Evolutionary conservation across 1,140 invertebrate species (phyloP).

Genomic region (Colletes gigas): DNA sequence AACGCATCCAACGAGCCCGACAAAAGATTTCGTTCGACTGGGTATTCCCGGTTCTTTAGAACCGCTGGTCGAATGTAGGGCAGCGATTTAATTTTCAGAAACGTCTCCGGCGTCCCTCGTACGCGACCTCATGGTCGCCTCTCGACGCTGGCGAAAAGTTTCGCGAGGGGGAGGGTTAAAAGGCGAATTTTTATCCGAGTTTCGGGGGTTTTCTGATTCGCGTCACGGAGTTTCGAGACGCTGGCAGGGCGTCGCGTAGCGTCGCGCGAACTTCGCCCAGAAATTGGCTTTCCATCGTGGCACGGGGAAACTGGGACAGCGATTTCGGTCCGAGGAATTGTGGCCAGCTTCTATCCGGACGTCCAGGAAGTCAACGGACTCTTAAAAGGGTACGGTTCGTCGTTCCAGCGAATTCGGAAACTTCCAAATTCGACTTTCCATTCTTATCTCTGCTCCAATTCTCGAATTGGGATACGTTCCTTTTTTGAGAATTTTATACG

Average conservation of each 20-base stretch:
- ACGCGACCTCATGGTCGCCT: background rate
- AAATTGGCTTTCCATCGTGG: constrained; percentile 4
- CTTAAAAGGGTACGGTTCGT: no score
- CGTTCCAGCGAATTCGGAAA: background rate
- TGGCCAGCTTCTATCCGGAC: background rate
- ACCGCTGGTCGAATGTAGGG: constrained; percentile 5
- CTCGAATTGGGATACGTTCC: background rate
- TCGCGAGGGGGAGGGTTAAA: background rate
- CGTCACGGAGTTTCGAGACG: background rate
- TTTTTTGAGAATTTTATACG: background rate
- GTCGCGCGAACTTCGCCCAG: background rate
- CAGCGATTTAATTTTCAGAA: constrained; percentile 36
- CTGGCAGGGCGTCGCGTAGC: background rate
- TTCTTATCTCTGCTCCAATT: background rate
- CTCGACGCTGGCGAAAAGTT: no score
- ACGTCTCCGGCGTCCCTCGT: background rate
- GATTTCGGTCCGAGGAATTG: constrained; percentile 6
- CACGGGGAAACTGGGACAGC: constrained; percentile 19
- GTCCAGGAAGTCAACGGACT: background rate
- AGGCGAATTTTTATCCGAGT: background rate
- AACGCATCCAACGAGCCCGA: background rate
- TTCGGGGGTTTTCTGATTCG: background rate
- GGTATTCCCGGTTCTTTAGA: background rate
- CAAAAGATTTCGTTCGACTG: background rate
- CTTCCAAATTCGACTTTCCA: background rate